Base-by-base conservation (phyloP, 2,888 invertebrate species). In the Ctena decussata region DNA sequence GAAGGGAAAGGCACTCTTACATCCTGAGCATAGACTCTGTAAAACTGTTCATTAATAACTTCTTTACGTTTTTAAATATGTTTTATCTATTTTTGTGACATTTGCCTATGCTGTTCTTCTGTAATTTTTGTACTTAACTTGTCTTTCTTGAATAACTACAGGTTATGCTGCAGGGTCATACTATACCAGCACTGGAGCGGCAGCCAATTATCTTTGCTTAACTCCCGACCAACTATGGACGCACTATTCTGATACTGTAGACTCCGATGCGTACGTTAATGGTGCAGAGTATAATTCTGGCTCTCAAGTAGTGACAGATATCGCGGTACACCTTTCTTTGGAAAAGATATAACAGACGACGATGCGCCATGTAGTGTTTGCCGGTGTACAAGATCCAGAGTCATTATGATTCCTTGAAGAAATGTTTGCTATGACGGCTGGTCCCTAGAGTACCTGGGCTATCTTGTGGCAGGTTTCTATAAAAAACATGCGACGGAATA, bases 301-400 rank as follows among this genome's bases (percentile, higher is more conserved):
- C 65, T 65, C 27, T 41, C 27, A 18, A 37, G 41, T 24, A n/a
- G 8, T 49, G 35, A 74, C 46, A 35, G 53, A 30, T n/a, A n/a
- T n/a, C n/a, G n/a, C n/a, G 65, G 65, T 18, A 65, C 37, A 8
- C 37, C 37, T 15, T 76, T 69, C 32, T 69, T 77, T 21, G 60
- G 60, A n/a, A 65, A 77, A 18, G 27, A 39, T 12, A 15, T 77
- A 0, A 41, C 44, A n/a, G 77, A 77, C 12, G 46, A 77, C 3
- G 46, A 77, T 32, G 69, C 46, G 27, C 77, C 77, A n/a, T 77
- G 77, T 69, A 35, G 44, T n/a, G 30, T 77, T 18, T 77, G 77
- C 27, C 18, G 35, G 27, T 1, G 46, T 41, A 32, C 69, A 24
- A 65, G 77, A 21, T 44, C 69, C n/a, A 35, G n/a, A 35, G 44